Conservation (phyloP, 2,113 vertebrate genomes). For the Ramphastos sulfuratus region DNA sequence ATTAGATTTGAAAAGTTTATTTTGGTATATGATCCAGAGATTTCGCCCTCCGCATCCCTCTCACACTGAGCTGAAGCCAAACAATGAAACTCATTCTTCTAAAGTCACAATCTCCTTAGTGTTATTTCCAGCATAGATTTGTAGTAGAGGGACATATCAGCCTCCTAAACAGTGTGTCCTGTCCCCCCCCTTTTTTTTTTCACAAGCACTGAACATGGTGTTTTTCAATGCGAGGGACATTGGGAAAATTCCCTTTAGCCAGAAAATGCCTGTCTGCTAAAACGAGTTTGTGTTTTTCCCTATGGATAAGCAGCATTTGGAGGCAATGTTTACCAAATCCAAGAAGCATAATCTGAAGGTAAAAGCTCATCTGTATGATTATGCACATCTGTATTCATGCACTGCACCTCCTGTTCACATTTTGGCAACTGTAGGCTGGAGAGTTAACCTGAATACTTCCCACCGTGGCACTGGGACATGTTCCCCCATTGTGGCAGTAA, state of each 20-base stretch:
- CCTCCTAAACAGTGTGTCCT: not conserved
- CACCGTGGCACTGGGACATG: not conserved
- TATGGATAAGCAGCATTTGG: not conserved
- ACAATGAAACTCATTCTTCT: not conserved
- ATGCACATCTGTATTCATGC: not conserved
- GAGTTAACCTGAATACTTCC: not conserved
- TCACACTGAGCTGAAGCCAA: conserved; percentile 9
- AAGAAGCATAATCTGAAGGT: not conserved
- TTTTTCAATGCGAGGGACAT: not conserved
- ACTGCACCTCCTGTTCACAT: not conserved
- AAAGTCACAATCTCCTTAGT: conserved; percentile 6
- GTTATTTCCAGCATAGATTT: not conserved
- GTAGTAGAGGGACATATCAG: not conserved
- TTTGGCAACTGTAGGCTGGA: not conserved
- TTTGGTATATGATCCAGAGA: conserved; percentile 45
- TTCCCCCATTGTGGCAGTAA: conserved; percentile 13
- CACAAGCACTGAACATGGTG: not conserved
- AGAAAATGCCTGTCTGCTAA: not conserved
- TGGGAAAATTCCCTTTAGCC: not conserved
- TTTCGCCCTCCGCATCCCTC: conserved; percentile 29
- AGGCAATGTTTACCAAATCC: conserved; percentile 20
- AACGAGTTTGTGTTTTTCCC: not conserved
- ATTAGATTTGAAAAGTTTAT: conserved; percentile 56
- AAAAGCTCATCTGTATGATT: not conserved
- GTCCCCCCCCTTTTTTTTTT: not conserved